These are phyloP conservation scores for Pyrrhia umbra DNA, from an alignment of 2,888 invertebrate genomes.

Conservation along the genomic window DNA sequence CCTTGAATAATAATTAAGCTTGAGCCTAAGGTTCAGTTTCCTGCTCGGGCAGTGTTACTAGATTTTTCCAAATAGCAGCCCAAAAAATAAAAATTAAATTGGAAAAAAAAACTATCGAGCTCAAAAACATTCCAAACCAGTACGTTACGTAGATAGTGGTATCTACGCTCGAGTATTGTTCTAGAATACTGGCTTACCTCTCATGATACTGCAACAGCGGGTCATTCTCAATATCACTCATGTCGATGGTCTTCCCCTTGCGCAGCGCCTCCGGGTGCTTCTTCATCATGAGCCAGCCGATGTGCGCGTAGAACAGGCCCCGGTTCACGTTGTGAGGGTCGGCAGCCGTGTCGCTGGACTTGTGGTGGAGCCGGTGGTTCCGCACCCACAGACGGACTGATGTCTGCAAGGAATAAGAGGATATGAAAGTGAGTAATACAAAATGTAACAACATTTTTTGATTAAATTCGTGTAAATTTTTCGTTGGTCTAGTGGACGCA, in stretches of 20 bases:
- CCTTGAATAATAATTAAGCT: too few species aligned
- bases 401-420: not conserved
- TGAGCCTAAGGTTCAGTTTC: too few species aligned
- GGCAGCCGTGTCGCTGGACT: not conserved
- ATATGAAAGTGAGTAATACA: too few species aligned
- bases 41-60: too few species aligned
- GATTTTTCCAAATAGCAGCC: too few species aligned
- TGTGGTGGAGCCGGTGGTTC: slow-evolving; percentile 2
- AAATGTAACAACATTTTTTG: too few species aligned
- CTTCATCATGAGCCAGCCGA: slow-evolving; percentile 6
- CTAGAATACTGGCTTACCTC: not conserved
- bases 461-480: too few species aligned
- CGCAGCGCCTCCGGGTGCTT: not conserved
- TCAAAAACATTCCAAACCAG: too few species aligned
- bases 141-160: too few species aligned
- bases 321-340: slow-evolving; percentile 2
- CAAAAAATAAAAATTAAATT: too few species aligned
- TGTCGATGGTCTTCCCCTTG: slow-evolving; percentile 3
- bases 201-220: not conserved
- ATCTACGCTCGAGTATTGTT: too few species aligned
- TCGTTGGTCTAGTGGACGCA: too few species aligned
- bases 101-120: not conserved
- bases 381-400: not conserved
- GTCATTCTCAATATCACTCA: slow-evolving; percentile 1
- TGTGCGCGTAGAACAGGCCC: not conserved